A percentile compares a stretch with the other conserved stretches of the same genome.
phyloP scores from a whole-genome alignment of 2,888 invertebrate species.

The Oscheius sp. region DNA sequence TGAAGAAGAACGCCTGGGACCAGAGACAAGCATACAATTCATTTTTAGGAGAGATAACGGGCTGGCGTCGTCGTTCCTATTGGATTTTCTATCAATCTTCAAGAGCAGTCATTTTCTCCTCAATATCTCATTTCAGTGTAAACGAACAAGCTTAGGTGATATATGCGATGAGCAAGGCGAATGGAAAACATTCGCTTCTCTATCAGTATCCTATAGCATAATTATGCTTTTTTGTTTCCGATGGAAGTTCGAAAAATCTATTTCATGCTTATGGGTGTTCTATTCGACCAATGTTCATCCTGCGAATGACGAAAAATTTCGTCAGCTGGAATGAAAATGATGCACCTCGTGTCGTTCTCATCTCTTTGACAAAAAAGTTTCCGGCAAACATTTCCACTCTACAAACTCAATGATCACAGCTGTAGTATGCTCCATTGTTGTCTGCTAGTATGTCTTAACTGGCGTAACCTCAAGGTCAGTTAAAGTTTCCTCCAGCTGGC shows the following conservation, averaged over 20 bases:
- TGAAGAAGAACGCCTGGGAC: conserved; percentile 12
- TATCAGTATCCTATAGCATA: no score
- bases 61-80: background rate
- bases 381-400: conserved; percentile 12
- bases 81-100: background rate
- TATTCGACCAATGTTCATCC: no score
- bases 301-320: conserved; percentile 11
- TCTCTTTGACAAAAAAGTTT: background rate
- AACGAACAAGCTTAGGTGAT: background rate
- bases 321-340: conserved; percentile 1
- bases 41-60: conserved; percentile 9
- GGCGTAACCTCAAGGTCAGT: conserved; percentile 19
- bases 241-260: no score
- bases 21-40: conserved; percentile 5
- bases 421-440: conserved; percentile 3
- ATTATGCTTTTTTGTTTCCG: no score
- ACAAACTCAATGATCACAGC: no score
- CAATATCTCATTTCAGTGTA: background rate
- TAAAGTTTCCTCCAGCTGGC: no score
- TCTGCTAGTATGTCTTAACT: no score
- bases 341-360: background rate
- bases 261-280: no score
- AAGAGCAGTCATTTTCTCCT: background rate
- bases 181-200: no score
- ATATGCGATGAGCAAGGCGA: no score